phyloP scores from a whole-genome alignment of 35 echinoderm and acorn worm species.

The Heliocidaris erythrogramma region DNA sequence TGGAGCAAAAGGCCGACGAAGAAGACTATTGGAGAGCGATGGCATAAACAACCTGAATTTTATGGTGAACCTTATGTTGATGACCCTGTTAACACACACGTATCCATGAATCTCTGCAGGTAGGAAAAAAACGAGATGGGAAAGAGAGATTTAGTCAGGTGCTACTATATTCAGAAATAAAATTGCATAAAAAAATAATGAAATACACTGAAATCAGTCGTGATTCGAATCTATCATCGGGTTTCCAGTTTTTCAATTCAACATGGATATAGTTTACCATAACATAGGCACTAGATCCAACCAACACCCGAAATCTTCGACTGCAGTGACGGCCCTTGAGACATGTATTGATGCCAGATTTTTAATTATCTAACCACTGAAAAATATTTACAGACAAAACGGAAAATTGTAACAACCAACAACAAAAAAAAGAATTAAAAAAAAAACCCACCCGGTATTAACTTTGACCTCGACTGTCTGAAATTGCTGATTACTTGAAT shows the following conservation, averaged over 20 bases:
- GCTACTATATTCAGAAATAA: no score
- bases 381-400: no score
- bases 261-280: not conserved
- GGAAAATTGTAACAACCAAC: no score
- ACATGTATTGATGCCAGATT: no score
- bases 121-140: not conserved
- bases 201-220: no score
- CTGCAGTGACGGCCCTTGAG: no score
- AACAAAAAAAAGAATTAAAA: no score
- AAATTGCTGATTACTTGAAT: not conserved
- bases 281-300: not conserved
- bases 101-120: constrained; percentile 9
- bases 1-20: not conserved
- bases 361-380: no score
- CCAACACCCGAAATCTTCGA: no score
- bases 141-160: not conserved
- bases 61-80: not conserved
- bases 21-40: not conserved
- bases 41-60: constrained; percentile 15
- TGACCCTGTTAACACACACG: constrained; percentile 26
- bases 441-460: no score
- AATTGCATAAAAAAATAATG: no score
- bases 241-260: not conserved
- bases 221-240: no score
- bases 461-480: not conserved